Evolutionary conservation across 2,797 vertebrate species (phyloP).

Genomic region (Peromyscus melanophrys): DNA sequence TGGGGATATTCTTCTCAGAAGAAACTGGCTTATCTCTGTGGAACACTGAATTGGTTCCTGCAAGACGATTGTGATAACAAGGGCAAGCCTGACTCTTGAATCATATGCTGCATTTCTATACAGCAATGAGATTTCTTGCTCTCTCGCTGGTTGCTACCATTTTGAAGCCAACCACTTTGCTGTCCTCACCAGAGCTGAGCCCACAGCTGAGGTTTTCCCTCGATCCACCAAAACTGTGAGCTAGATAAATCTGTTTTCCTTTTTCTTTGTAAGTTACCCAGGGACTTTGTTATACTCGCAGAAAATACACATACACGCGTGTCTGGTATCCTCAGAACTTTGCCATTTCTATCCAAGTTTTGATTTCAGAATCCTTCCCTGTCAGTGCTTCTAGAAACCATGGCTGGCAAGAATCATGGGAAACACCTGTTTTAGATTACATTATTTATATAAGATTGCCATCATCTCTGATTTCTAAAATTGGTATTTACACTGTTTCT

Average conservation of each 20-base stretch:
- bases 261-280: background rate
- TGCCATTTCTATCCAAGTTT: background rate
- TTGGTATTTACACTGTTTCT: background rate
- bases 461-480: constrained; percentile 1
- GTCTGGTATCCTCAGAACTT: background rate
- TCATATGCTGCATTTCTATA: background rate
- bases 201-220: background rate
- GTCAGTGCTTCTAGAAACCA: background rate
- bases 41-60: background rate
- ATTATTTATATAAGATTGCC: constrained; percentile 9
- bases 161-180: background rate
- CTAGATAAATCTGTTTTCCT: background rate
- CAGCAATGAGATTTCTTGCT: background rate
- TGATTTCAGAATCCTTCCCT: background rate
- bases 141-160: background rate
- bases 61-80: background rate
- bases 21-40: background rate
- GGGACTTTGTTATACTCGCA: background rate
- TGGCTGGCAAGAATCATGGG: background rate
- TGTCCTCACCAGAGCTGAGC: background rate
- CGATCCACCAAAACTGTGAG: background rate
- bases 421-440: background rate
- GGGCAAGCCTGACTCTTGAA: background rate
- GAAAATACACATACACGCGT: background rate
- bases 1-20: background rate